Evolutionary conservation across 2,113 vertebrate species (phyloP).

Genomic region (Erpornis zantholeuca): DNA sequence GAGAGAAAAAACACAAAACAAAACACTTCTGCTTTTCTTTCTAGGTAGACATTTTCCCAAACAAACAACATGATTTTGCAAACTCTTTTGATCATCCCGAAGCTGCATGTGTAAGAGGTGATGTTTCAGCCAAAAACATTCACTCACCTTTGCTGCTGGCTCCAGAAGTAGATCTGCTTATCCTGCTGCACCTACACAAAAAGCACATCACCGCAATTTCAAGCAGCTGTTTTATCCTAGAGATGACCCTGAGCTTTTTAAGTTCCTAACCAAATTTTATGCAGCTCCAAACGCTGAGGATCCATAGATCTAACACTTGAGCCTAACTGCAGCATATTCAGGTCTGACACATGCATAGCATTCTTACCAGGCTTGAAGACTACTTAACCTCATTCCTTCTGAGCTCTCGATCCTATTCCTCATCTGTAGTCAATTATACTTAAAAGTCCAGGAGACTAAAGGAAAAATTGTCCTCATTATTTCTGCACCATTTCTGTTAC

Average conservation of each 20-base stretch:
- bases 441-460: neutral
- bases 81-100: constrained; percentile 41
- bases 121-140: constrained; percentile 25
- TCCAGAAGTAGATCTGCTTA: constrained; percentile 27
- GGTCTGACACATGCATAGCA: neutral
- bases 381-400: neutral
- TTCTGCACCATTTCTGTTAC: neutral
- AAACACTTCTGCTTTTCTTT: constrained; percentile 52
- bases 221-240: neutral
- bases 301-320: constrained; percentile 8
- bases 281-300: neutral
- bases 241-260: neutral
- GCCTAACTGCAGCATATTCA: constrained; percentile 10
- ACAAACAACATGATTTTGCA: constrained; percentile 44
- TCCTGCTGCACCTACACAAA: neutral
- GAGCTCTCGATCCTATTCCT: neutral
- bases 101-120: constrained; percentile 44
- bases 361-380: neutral
- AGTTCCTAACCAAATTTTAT: neutral
- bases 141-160: neutral
- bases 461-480: neutral
- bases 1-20: neutral
- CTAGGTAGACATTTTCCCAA: constrained; percentile 49
- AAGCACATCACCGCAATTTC: neutral
- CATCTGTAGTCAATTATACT: neutral